A percentile compares a stretch with the other conserved stretches of the same genome.
Evolutionary conservation across 2,797 vertebrate genomes (phyloP).

Genomic region (Tangara arthus): DNA sequence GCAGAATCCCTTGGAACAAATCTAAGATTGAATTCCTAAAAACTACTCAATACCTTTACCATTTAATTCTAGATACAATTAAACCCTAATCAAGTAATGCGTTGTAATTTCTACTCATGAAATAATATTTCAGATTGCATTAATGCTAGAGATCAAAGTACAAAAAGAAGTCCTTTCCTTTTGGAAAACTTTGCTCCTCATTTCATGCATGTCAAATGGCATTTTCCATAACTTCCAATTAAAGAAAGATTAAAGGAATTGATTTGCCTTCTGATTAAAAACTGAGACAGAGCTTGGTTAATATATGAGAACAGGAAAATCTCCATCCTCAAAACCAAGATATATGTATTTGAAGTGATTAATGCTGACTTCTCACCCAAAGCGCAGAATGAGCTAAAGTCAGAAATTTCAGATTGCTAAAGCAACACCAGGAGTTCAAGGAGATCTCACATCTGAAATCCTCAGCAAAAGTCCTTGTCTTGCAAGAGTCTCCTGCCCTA

Average conservation of each 20-base stretch:
- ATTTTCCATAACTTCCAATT: conserved; percentile 5
- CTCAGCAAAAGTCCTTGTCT: neutral
- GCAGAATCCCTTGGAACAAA: neutral
- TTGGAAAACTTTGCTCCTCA: neutral
- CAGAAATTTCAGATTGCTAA: neutral
- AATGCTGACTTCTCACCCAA: neutral
- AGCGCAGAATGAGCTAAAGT: neutral
- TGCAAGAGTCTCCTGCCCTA: neutral
- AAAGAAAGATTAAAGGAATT: conserved; percentile 19
- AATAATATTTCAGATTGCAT: neutral
- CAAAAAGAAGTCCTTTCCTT: neutral
- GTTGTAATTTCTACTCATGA: neutral
- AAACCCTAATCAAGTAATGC: neutral
- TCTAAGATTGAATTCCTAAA: neutral
- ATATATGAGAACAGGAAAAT: neutral
- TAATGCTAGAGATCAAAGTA: neutral
- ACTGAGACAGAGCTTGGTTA: neutral
- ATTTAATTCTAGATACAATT: neutral
- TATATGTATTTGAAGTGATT: neutral
- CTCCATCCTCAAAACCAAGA: neutral
- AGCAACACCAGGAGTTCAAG: neutral
- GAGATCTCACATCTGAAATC: neutral
- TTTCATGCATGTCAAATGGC: neutral
- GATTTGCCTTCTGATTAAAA: neutral
- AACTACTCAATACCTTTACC: neutral